A percentile compares a stretch with the other conserved stretches of the same genome.
These are phyloP conservation scores for Sialis lutaria DNA, from an alignment of 2,888 invertebrate species.

Conservation along the genomic window DNA sequence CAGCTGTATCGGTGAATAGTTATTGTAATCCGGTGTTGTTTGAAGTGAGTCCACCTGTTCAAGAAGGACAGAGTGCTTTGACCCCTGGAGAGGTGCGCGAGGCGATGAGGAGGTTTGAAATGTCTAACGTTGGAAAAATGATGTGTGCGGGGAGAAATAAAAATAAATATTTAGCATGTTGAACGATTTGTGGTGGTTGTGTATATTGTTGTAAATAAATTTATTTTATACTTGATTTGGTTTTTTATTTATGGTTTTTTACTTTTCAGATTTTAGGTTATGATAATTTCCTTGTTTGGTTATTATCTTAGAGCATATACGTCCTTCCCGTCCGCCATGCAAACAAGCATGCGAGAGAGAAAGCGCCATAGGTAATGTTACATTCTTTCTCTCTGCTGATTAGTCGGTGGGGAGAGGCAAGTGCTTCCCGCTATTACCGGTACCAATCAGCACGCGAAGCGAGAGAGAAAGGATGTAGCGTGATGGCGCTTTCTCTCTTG, in stretches of 20 bases:
- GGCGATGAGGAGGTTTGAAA: conserved; percentile 56
- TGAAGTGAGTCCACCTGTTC: conserved; percentile 33
- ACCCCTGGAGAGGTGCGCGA: conserved; percentile 69
- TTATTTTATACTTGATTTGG: neutral
- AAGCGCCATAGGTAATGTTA: no score
- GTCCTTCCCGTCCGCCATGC: no score
- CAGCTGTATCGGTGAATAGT: conserved; percentile 43
- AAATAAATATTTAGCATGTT: conserved; percentile 2
- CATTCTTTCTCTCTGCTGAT: no score
- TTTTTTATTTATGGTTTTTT: neutral
- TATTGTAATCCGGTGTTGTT: conserved; percentile 44
- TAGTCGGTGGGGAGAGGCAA: no score
- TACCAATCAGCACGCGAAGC: no score
- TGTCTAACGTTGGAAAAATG: conserved; percentile 35
- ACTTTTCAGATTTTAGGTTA: no score
- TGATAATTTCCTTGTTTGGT: no score
- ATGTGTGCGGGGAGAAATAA: conserved; percentile 5
- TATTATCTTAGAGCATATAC: no score
- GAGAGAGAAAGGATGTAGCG: no score
- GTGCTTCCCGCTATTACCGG: no score
- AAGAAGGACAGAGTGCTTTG: conserved; percentile 50
- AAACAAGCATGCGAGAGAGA: no score
- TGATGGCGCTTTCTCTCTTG: no score
- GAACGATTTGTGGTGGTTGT: neutral
- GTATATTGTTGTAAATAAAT: neutral